Evolutionary conservation across 2,113 vertebrate species (phyloP), one percentile per base, ranked within the genome.

Genomic region (Channa maculata): DNA sequence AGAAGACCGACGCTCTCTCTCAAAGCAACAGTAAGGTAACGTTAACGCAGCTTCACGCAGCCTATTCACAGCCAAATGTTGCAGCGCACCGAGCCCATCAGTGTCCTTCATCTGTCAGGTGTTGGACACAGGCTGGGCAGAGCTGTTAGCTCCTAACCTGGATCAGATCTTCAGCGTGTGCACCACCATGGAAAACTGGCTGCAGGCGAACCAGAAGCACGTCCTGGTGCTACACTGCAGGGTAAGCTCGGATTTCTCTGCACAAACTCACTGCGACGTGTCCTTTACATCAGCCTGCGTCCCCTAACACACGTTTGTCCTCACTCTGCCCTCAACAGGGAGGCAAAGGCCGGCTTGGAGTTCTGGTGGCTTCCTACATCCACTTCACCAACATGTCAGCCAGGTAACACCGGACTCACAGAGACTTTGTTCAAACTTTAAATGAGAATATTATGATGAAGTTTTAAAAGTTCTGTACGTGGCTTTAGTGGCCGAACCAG

Each of bases 191-290:
- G 96, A 97, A 79, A 95, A 92, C 12, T 99, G 97, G 97, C 92
- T 99, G 50, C 95, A 95, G 65, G 88, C 60, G 0, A 88, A 96
- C 79, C 90, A 91, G 5, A 95, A 96, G 7, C 97, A 95, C 0
- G 95, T 98, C 24, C 94, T 97, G 2, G 94, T 98, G 61, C 94
- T 98, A 66, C 96, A 98, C 86, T 97, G 97, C 91, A 91, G 93
- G 89, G 97, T 98, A 89, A 94, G 58, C 37, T 12, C 51, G n/a
- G 9, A 14, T 9, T 59, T 38, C 37, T 50, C 34, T 3, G 3
- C 10, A 14, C 12, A 15, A 45, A 36, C 3, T 0, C 10, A 67
- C 48, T 36, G 71, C n/a, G 8, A 34, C 61, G 15, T 11, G 9
- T 10, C 45, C 12, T 24, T 36, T 57, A 24, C 14, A 58, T 4